Conservation (phyloP, 2,888 invertebrate species). For the Leptopilina syphax region DNA sequence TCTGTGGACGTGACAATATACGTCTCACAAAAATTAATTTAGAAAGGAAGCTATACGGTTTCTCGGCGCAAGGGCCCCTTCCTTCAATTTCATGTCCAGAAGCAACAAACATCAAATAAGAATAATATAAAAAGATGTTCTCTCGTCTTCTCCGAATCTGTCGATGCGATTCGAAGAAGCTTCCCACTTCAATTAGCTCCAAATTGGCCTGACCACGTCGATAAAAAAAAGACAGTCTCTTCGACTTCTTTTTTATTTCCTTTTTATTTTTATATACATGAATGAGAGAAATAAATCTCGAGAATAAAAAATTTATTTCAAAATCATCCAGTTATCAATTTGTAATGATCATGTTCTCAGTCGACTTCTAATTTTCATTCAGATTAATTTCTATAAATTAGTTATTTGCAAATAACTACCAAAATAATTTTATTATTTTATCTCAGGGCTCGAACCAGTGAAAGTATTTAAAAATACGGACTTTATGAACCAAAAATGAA, state of each 20-base stretch:
- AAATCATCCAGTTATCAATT: neutral
- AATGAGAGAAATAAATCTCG: slow-evolving; percentile 3
- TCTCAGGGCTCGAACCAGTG: too few species aligned
- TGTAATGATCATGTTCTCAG: too few species aligned
- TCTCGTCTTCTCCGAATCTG: slow-evolving; percentile 29
- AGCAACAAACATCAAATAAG: slow-evolving; percentile 7
- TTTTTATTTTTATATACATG: neutral
- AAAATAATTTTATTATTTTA: too few species aligned
- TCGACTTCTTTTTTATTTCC: too few species aligned
- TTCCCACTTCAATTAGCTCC: slow-evolving; percentile 33
- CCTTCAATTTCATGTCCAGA: slow-evolving; percentile 22
- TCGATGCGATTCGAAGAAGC: slow-evolving; percentile 33
- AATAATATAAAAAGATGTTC: slow-evolving; percentile 24
- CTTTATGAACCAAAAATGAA: too few species aligned
- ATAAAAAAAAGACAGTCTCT: neutral
- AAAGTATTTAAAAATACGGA: too few species aligned
- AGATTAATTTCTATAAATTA: too few species aligned
- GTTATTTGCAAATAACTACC: too few species aligned
- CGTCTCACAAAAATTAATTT: slow-evolving; percentile 13
- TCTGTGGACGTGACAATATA: slow-evolving; percentile 28
- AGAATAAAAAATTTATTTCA: neutral
- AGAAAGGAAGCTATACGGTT: slow-evolving; percentile 8
- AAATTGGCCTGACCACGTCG: slow-evolving; percentile 20
- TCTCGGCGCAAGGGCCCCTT: neutral
- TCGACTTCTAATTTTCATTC: too few species aligned